These are phyloP conservation scores for Petroica traversi DNA, from an alignment of 2,113 vertebrate genomes.

Conservation along the genomic window DNA sequence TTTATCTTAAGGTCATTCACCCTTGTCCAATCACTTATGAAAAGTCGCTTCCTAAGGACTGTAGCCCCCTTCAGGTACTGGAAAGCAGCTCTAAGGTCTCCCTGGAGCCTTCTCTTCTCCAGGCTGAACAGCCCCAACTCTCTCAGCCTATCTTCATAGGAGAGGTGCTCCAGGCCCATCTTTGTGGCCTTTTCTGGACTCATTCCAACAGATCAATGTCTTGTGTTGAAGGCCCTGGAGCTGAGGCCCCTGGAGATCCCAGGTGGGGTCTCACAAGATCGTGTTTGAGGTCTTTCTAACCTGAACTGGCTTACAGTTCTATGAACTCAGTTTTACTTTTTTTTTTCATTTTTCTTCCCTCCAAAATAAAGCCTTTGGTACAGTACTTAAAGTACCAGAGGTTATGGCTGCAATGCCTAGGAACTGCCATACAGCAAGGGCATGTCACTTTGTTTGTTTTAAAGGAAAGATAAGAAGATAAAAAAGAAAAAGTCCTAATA, in stretches of 20 bases:
- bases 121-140: background rate
- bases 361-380: background rate
- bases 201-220: background rate
- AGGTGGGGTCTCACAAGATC: background rate
- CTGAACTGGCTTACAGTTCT: background rate
- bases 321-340: background rate
- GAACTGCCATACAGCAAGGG: background rate
- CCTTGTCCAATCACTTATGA: background rate
- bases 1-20: background rate
- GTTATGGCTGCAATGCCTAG: background rate
- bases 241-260: background rate
- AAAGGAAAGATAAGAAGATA: background rate
- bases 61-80: background rate
- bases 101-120: background rate
- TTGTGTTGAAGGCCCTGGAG: background rate
- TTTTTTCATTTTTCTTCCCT: background rate
- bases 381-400: background rate
- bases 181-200: background rate
- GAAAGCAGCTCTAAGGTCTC: background rate
- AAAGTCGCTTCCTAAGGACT: background rate
- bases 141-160: background rate
- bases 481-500: background rate
- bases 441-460: background rate
- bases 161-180: background rate
- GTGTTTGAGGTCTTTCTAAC: background rate